Base-by-base conservation (phyloP, 2,113 vertebrate genomes). In the Globicephala melas region DNA sequence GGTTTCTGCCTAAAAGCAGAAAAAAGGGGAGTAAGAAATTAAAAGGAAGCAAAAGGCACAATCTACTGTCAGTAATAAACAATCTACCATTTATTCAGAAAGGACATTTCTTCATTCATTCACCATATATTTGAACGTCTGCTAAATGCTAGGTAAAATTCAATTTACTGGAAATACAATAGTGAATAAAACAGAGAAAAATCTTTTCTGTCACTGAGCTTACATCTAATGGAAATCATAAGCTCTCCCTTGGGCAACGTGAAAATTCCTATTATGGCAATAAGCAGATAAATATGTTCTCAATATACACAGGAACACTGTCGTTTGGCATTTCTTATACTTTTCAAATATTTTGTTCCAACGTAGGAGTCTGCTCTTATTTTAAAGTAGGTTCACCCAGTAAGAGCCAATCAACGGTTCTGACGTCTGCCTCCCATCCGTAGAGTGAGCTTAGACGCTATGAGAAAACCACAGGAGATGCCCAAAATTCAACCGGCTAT, bases 1-100 rank as follows among this genome's bases (percentile, higher is more conserved):
- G 89, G 99, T 98, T 99, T 99, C 99, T 99, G 99, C 99, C 99
- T 99, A 98, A 28, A 98, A 97, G 73, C 76, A 89, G 33, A 96
- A 95, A 87, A 96, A 33, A 76, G 17, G 21, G 23, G 44, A 0
- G 70, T 89, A 96, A 96, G 53, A 84, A 14, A 8, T 97, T 86
- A 86, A 85, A 73, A 88, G 3, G n/a, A 89, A 86, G 62, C 11
- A 74, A 91, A 89, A 93, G 21, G 53, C n/a, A 65, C 11, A 36
- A 62, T 26, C 47, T 62, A n/a, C 10, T 44, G 53, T n/a, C 28
- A 84, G 36, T 0, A 86, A 41, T 38, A 92, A 77, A 87, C 47
- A 62, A 91, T 50, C 23, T 73, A 67, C 81, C 76, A 84, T 41
- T 74, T 84, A 70, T 41, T 79, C 84, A 80, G 63, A 74, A 96